phyloP scores from a whole-genome alignment of 1,140 invertebrate genomes.

The Apis cerana region DNA sequence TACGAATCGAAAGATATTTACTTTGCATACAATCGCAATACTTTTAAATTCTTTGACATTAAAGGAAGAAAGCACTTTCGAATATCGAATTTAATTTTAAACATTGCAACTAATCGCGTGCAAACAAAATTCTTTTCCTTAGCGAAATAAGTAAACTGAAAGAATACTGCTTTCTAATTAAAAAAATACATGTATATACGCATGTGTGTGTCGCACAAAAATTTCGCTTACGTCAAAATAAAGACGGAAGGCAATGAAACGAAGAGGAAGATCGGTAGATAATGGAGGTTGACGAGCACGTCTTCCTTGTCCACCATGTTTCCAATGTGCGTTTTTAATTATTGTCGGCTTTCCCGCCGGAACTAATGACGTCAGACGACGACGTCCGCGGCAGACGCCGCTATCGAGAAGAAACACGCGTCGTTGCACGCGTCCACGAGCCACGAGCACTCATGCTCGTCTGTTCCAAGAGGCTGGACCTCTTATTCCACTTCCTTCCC shows the following conservation, averaged over 20 bases:
- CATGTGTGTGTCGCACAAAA: too few relatives aligned
- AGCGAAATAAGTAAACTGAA: neutral
- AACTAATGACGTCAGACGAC: constrained; percentile 47
- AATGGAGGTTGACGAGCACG: constrained; percentile 78
- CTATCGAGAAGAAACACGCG: constrained; percentile 42
- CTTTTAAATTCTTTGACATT: neutral
- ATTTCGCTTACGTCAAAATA: constrained; percentile 59
- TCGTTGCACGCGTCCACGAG: constrained; percentile 53
- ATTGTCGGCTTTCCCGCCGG: constrained; percentile 29
- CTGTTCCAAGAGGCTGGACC: constrained; percentile 9
- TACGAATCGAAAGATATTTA: neutral
- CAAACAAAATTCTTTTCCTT: neutral
- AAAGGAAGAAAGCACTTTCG: neutral
- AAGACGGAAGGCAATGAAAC: constrained; percentile 84
- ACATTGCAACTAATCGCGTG: neutral
- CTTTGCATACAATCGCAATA: neutral
- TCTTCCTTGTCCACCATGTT: constrained; percentile 70
- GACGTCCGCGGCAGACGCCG: constrained; percentile 43
- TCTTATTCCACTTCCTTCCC: constrained; percentile 23
- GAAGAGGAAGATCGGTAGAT: constrained; percentile 82
- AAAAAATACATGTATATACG: neutral
- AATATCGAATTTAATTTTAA: neutral
- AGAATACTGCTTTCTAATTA: neutral
- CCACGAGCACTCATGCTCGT: constrained; percentile 52
- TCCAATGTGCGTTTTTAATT: constrained; percentile 16